Conservation (phyloP, 92 coral and sea anemone genomes). For the Bergia sp. region DNA sequence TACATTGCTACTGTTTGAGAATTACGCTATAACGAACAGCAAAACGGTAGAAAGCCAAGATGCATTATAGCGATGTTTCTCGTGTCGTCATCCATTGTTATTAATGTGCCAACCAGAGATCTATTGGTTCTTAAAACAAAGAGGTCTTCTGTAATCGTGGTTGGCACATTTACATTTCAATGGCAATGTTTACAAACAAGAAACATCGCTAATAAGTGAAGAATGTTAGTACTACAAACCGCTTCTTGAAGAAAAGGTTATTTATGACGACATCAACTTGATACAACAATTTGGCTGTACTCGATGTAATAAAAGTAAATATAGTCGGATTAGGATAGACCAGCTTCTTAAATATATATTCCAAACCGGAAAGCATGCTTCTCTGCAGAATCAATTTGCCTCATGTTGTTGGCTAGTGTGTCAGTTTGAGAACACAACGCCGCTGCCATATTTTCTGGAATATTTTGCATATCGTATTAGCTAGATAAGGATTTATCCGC, state of each 20-base stretch:
- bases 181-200: conserved; percentile 17
- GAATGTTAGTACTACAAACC: background rate
- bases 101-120: too few species aligned
- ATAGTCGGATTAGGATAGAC: background rate
- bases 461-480: background rate
- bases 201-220: background rate
- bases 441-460: background rate
- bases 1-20: background rate
- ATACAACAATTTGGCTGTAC: conserved; percentile 23
- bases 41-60: conserved; percentile 15
- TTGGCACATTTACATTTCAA: conserved; percentile 17
- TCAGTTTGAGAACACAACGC: conserved; percentile 16
- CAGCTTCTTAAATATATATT: conserved; percentile 7
- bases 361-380: conserved; percentile 11
- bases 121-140: conserved; percentile 27
- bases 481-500: too few species aligned
- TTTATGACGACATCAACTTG: background rate
- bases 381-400: conserved; percentile 19
- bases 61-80: background rate
- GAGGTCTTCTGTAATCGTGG: background rate
- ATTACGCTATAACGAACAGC: background rate
- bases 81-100: conserved; percentile 24
- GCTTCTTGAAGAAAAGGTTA: background rate
- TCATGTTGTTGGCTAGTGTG: conserved; percentile 15
- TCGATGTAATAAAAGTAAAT: conserved; percentile 3